These are phyloP conservation scores for Alcis repandata DNA, from an alignment of 2,888 invertebrate genomes.

Conservation along the genomic window DNA sequence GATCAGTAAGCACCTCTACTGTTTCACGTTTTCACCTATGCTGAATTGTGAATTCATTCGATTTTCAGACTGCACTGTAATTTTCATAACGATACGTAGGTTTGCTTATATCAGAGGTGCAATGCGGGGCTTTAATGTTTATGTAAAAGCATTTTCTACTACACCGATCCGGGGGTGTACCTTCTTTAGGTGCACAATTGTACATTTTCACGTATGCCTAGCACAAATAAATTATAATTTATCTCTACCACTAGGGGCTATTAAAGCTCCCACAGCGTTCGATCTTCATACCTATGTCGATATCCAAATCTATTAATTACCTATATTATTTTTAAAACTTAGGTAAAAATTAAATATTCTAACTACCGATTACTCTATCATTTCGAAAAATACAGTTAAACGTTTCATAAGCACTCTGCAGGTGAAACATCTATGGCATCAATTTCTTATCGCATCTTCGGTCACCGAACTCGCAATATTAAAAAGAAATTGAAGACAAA, in stretches of 20 bases:
- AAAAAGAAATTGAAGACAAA: conserved; percentile 16
- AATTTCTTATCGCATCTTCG: conserved; percentile 8
- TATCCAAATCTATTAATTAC: too few relatives aligned
- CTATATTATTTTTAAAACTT: too few relatives aligned
- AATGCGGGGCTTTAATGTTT: neutral
- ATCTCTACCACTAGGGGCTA: too few relatives aligned
- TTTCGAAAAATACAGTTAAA: neutral
- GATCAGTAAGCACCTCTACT: conserved; percentile 11
- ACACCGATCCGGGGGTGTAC: too few relatives aligned
- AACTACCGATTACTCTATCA: too few relatives aligned
- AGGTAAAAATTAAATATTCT: too few relatives aligned
- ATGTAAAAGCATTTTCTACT: neutral
- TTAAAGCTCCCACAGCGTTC: too few relatives aligned
- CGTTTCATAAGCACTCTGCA: neutral
- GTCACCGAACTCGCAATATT: conserved; percentile 27
- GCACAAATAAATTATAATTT: too few relatives aligned
- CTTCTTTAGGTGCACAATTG: too few relatives aligned
- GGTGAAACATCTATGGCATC: neutral
- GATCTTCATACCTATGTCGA: too few relatives aligned
- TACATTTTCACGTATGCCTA: too few relatives aligned
- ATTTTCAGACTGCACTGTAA: conserved; percentile 26
- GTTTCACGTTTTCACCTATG: conserved; percentile 25
- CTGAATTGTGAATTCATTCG: conserved; percentile 22
- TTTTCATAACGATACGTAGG: neutral
- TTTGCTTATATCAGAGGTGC: neutral